Conservation (phyloP, 2,797 vertebrate genomes). For the Ctenochaetus hawaiiensis region DNA sequence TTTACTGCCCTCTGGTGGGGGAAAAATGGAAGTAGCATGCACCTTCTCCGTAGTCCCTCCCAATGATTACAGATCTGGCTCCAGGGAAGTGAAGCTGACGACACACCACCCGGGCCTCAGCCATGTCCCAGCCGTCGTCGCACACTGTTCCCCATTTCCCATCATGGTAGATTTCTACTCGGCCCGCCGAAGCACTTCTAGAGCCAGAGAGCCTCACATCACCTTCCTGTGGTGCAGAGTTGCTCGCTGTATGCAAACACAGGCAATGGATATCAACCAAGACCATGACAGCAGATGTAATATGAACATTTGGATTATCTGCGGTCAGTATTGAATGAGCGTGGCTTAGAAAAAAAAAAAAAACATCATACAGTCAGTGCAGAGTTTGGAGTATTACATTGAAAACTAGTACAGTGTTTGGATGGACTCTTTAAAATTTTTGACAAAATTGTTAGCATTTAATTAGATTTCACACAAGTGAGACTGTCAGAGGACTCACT, state of each 20-base stretch:
- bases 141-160: constrained; percentile 84
- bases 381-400: not conserved
- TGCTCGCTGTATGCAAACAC: constrained; percentile 23
- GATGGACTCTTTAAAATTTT: not conserved
- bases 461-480: not conserved
- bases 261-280: not conserved
- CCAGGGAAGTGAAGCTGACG: constrained; percentile 79
- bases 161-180: constrained; percentile 82
- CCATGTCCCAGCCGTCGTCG: constrained; percentile 79
- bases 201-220: constrained; percentile 73
- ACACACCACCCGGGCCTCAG: constrained; percentile 80
- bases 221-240: constrained; percentile 53
- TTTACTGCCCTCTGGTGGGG: constrained; percentile 68
- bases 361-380: not conserved
- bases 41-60: constrained; percentile 76
- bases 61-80: constrained; percentile 60
- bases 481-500: constrained; percentile 63
- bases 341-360: not conserved
- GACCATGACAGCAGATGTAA: not conserved
- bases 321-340: not conserved
- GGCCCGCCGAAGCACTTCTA: constrained; percentile 61
- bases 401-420: not conserved
- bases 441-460: not conserved
- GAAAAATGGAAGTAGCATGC: constrained; percentile 11
- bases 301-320: not conserved